Evolutionary conservation across 2,888 invertebrate genomes (phyloP), one percentile per base, ranked within the genome.

Genomic region (Geophilus truncorum): DNA sequence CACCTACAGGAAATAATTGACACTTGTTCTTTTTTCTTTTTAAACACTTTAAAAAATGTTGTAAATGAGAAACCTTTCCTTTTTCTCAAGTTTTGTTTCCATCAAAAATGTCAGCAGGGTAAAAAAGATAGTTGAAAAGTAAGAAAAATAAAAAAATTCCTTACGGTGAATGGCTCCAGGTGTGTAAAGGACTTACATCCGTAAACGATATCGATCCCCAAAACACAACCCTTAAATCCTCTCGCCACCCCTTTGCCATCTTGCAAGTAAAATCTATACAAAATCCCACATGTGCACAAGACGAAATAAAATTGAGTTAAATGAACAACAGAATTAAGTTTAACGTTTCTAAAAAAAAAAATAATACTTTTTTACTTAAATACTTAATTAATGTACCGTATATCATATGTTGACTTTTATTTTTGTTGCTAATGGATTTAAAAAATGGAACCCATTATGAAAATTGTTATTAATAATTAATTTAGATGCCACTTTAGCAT

Each of bases 181-280:
- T 32, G 76, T 76, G 30, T 76, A 34, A 76, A 76, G 76, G 32
- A 76, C 34, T 32, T 34, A 76, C 76, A 34, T 76, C 76, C 76
- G 76, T 76, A 76, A 34, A 34, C 30, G 34, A 34, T 76, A 76
- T 57, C 57, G 57, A 57, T 57, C 57, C 57, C 21, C 21, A 57
- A 57, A 18, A 57, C 57, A 57, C 40, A 57, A 57, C 57, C 23
- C 57, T 57, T 57, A 57, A 57, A 57, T 57, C 57, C 57, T 57
- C 57, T 57, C 12, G 21, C 57, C 57, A 57, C 57, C 57, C 57
- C 57, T 21, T 10, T 57, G 21, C 23, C 57, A 57, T 57, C 57
- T 57, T 57, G 21, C 21, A 57, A 18, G 7, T 12, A 40, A 40
- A 40, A 40, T 40, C 40, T 15, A 40, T 40, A 40, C 12, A 40